Evolutionary conservation across 2,113 vertebrate genomes (phyloP).

Genomic region (Hassar affinis): DNA sequence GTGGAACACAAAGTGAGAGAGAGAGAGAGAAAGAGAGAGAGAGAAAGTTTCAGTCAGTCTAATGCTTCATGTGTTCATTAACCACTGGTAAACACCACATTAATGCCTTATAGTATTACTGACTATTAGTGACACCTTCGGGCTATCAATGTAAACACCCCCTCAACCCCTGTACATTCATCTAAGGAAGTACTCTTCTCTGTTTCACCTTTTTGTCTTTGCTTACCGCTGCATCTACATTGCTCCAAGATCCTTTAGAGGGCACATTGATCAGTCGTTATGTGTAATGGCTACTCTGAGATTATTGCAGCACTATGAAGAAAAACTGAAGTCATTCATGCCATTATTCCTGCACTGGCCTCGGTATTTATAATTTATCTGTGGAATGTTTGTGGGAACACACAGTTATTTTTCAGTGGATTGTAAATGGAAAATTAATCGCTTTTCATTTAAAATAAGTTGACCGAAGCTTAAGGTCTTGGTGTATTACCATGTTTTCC

Average conservation of each 20-base stretch:
- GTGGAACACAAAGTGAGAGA: background rate
- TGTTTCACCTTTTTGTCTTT: slow-evolving; percentile 16
- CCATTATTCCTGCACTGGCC: slow-evolving; percentile 35
- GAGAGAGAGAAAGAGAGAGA: slow-evolving; percentile 1
- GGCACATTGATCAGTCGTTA: slow-evolving; percentile 46
- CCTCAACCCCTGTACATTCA: too few species aligned
- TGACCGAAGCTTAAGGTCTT: slow-evolving; percentile 38
- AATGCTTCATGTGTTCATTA: background rate
- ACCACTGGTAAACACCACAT: background rate
- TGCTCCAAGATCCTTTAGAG: slow-evolving; percentile 30
- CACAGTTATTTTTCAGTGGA: slow-evolving; percentile 51
- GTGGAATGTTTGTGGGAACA: slow-evolving; percentile 43
- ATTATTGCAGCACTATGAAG: slow-evolving; percentile 46
- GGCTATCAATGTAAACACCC: too few species aligned
- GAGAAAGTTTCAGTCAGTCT: background rate
- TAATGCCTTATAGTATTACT: background rate
- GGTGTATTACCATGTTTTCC: background rate
- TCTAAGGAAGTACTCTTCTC: background rate
- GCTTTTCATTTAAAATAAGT: slow-evolving; percentile 44
- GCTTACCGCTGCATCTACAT: background rate
- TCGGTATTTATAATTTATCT: slow-evolving; percentile 56
- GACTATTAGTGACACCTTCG: background rate
- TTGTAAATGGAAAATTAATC: slow-evolving; percentile 49
- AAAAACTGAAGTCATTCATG: slow-evolving; percentile 51
- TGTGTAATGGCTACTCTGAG: slow-evolving; percentile 50